Base-by-base conservation (phyloP, 1,140 invertebrate genomes). In the Cephus cinctus region DNA sequence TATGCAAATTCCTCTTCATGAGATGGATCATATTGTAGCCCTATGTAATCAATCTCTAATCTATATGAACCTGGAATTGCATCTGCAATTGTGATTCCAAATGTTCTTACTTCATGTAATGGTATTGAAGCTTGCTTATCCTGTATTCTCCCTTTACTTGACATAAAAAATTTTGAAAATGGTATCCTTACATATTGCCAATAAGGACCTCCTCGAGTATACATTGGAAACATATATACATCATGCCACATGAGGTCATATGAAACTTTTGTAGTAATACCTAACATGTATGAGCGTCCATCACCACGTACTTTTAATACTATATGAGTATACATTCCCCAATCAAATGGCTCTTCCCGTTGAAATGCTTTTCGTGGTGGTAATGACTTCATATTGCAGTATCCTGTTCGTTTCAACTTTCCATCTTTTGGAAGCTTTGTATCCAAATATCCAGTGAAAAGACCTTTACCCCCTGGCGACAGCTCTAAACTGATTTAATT, bases 131-230 rank as follows among this genome's bases (percentile, higher is more conserved):
- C 56, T 69, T 97, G 95, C 16, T 76, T 79, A 72, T 96, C 92
- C 75, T 96, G 92, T 31, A 96, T 68, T n/a, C 86, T 71, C 3
- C 94, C 95, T 79, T 93, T 94, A 11, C 83, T 84, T 4, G 81
- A 76, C 11, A 94, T 73, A 43, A 91, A 83, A 71, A 98, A 98
- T 74, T 95, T 96, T 4, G 93, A 94, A 78, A 98, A 96, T 14
- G 96, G 96, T 63, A 98, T 92, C 87, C 90, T 90, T 1, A 86
- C 82, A 47, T 86, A 76, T 78, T 98, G 95, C 96, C 96, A 98
- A 69, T 98, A 96, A 5, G 96, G 96, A 0, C 96, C 96, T 34
- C 96, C 96, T 75, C 92, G 83, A 0, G 96, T 98, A 65, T 86
- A 92, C 0, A 98, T 65, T 0, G 86, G 78, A 76, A 87, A 97